Evolutionary conservation across 1,140 invertebrate species (phyloP).

Genomic region (Eriosoma lanigerum): DNA sequence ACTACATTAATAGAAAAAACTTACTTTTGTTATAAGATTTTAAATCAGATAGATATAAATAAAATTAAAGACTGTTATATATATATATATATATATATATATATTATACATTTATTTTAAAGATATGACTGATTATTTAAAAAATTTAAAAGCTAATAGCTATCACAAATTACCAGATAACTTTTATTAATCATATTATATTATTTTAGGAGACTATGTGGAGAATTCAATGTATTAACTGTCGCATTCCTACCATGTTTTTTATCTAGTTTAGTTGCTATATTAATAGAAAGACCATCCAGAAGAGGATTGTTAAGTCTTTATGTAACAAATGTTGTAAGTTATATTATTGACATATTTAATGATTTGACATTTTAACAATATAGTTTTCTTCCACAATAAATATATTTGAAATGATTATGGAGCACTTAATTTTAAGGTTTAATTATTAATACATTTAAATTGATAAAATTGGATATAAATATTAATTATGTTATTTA

Average conservation of each 20-base stretch:
- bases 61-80: too few relatives aligned
- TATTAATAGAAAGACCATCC: constrained; percentile 73
- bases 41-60: too few relatives aligned
- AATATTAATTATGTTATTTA: constrained; percentile 54
- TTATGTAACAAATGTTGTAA: constrained; percentile 79
- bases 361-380: neutral
- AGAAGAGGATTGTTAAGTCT: constrained; percentile 71
- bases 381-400: neutral
- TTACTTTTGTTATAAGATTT: too few relatives aligned
- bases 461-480: too few relatives aligned
- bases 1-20: too few relatives aligned
- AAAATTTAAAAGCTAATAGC: too few relatives aligned
- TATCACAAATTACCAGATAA: too few relatives aligned
- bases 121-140: too few relatives aligned
- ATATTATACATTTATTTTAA: too few relatives aligned
- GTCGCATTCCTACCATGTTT: constrained; percentile 73
- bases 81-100: too few relatives aligned
- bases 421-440: neutral
- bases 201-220: constrained; percentile 64
- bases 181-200: too few relatives aligned
- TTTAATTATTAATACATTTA: constrained; percentile 35
- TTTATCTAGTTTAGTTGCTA: constrained; percentile 70
- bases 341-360: constrained; percentile 55
- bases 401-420: neutral
- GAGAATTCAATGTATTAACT: constrained; percentile 70